Base-by-base conservation (phyloP, 92 coral and sea anemone genomes). In the Bergia sp. region DNA sequence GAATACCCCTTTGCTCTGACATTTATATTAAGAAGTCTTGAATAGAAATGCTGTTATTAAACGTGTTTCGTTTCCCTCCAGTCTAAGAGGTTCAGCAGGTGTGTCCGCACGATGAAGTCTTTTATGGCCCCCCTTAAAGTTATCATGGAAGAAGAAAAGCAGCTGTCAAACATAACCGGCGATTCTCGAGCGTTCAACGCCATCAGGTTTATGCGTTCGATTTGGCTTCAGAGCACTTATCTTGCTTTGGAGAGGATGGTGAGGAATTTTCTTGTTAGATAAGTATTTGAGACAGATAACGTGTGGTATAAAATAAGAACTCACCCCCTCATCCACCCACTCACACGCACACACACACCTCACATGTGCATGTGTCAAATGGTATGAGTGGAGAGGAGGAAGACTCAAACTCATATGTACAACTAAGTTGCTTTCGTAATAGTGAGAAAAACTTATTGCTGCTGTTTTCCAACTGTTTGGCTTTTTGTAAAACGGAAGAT, bases 91-190 rank as follows among this genome's bases (percentile, higher is more conserved):
- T 78, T 78, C 41, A 78, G 18, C 18, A 78, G 49, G 39, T 78
- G 82, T 10, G 41, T 78, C 43, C 82, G 42, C 66, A 78, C 82
- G 2, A 5, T 78, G 64, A 23, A 78, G 64, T 41, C 82, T 0
- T 79, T 79, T 23, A 79, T 79, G 82, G 15, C 21, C 7, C 82
- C 82, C 82, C 66, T 79, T 65, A 79, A 79, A 45, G 37, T 8
- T 79, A 66, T 47, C 15, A 38, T 45, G 65, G 82, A 79, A 9
- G 64, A 79, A 20, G 82, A 47, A 79, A 79, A 29, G 21, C 82
- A 79, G 65, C 82, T 7, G 55, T 55, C 40, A 9, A 49, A 79
- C 0, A 38, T 8, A 45, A 79, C 65, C 55, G 82, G 82, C 21
- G 65, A 79, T 41, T 2, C 18, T n/a, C 65, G 37, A 12, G 15